Evolutionary conservation across 2,797 vertebrate species (phyloP).

Genomic region (Manis pentadactyla): DNA sequence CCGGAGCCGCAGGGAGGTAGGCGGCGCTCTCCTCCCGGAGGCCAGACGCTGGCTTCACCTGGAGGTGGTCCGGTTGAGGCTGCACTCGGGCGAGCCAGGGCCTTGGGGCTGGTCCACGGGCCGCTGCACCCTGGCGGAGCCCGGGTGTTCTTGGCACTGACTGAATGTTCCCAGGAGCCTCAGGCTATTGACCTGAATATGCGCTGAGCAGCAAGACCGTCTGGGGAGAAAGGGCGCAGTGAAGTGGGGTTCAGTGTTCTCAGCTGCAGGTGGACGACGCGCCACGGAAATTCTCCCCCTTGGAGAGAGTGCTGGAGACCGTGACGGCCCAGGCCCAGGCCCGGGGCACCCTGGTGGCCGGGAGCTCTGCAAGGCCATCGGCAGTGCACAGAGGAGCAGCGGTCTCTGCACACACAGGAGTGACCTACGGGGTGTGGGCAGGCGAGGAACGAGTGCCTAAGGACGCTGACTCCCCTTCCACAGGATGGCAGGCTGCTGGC

Average conservation of each 20-base stretch:
- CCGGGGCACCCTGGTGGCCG: too few species aligned
- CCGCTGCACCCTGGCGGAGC: fast-evolving
- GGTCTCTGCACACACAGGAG: background rate
- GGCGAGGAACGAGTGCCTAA: background rate
- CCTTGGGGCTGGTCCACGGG: fast-evolving
- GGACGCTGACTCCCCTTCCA: background rate
- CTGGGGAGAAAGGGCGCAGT: too few species aligned
- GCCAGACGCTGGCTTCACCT: too few species aligned
- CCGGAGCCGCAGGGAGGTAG: background rate
- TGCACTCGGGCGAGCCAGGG: fast-evolving
- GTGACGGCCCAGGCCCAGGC: too few species aligned
- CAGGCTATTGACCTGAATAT: too few species aligned
- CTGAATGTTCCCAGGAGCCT: too few species aligned
- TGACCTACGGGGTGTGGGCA: fast-evolving
- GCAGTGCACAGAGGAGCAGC: background rate
- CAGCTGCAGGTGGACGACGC: fast-evolving
- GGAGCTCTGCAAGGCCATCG: background rate
- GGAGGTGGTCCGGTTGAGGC: background rate
- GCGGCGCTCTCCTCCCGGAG: background rate
- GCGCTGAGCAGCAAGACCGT: too few species aligned
- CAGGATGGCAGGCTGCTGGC: fast-evolving
- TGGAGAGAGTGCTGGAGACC: fast-evolving
- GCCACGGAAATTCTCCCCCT: background rate
- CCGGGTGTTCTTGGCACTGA: background rate
- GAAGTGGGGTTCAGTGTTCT: background rate